Evolutionary conservation across 2,888 invertebrate species (phyloP).

Genomic region (Siphonodentalium dalli): DNA sequence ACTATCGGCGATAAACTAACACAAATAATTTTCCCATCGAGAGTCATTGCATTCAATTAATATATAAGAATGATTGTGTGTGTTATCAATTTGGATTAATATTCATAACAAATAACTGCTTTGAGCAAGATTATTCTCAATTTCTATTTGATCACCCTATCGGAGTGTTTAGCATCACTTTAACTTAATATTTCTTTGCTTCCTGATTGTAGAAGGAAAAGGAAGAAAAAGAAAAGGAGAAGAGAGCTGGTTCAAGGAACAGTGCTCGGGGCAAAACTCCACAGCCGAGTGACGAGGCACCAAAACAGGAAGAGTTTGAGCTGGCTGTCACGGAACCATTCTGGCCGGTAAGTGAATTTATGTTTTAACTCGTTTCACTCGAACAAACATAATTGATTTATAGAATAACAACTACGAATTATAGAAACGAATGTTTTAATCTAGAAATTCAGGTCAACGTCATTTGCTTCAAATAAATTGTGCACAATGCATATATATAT

Average conservation of each 20-base stretch:
- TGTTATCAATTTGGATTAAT: not conserved
- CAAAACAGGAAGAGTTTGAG: constrained; percentile 19
- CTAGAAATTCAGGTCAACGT: too few species aligned
- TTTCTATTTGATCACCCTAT: constrained; percentile 4
- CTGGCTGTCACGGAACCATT: constrained; percentile 35
- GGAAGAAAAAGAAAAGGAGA: constrained; percentile 44
- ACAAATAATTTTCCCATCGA: too few species aligned
- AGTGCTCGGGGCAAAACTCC: constrained; percentile 51
- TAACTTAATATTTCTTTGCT: not conserved
- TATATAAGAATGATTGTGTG: not conserved
- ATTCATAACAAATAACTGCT: not conserved
- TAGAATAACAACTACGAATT: too few species aligned
- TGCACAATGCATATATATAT: too few species aligned
- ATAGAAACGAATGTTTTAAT: too few species aligned
- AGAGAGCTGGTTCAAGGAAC: constrained; percentile 46
- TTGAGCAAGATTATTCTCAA: not conserved
- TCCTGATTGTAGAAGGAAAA: constrained; percentile 27
- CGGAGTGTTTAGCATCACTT: constrained; percentile 1
- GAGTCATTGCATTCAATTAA: too few species aligned
- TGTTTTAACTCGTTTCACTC: not conserved
- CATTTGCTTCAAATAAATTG: too few species aligned
- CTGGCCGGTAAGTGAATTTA: constrained; percentile 49
- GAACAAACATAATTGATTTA: too few species aligned
- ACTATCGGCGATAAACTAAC: too few species aligned
- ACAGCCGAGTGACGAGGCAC: constrained; percentile 26